Percentiles rank a stretch among this genome's conserved stretches.
Conservation (phyloP, 1,140 invertebrate genomes). For the Lethrus apterus region DNA sequence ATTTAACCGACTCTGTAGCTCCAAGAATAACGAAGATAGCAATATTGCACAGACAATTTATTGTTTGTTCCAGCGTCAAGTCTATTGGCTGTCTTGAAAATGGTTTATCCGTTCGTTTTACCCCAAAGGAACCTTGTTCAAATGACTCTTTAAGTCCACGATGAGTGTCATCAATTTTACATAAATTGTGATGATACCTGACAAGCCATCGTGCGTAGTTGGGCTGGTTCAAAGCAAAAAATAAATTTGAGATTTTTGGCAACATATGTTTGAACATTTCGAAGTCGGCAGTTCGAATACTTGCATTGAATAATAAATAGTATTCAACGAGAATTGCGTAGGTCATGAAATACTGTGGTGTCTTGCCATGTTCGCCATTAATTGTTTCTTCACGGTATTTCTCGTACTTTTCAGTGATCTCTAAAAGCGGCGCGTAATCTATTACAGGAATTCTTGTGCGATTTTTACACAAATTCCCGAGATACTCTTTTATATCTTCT, state of each 20-base stretch:
- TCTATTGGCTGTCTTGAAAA: slow-evolving; percentile 10
- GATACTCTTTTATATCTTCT: slow-evolving; percentile 18
- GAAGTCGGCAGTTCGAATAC: slow-evolving; percentile 26
- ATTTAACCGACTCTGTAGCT: too few relatives aligned
- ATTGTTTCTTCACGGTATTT: slow-evolving; percentile 9
- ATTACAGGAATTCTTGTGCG: slow-evolving; percentile 3
- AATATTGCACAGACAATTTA: slow-evolving; percentile 10
- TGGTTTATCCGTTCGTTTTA: not conserved
- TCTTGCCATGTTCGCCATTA: slow-evolving; percentile 23
- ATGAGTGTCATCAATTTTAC: slow-evolving; percentile 29
- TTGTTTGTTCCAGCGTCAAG: slow-evolving; percentile 7
- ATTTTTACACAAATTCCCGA: slow-evolving; percentile 9
- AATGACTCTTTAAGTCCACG: slow-evolving; percentile 23
- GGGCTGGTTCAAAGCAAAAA: slow-evolving; percentile 25
- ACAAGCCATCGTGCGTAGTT: slow-evolving; percentile 26
- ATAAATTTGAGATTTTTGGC: slow-evolving; percentile 24
- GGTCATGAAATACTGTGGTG: slow-evolving; percentile 28
- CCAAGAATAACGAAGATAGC: too few relatives aligned
- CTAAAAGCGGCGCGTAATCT: not conserved
- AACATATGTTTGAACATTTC: slow-evolving; percentile 22
- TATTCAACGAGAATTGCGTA: slow-evolving; percentile 31
- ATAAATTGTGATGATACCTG: slow-evolving; percentile 23
- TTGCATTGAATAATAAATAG: slow-evolving; percentile 28
- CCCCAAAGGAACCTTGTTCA: slow-evolving; percentile 19
- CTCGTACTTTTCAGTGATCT: slow-evolving; percentile 11